Conservation (phyloP, 2,888 invertebrate species). For the Drosophila neotestacea region DNA sequence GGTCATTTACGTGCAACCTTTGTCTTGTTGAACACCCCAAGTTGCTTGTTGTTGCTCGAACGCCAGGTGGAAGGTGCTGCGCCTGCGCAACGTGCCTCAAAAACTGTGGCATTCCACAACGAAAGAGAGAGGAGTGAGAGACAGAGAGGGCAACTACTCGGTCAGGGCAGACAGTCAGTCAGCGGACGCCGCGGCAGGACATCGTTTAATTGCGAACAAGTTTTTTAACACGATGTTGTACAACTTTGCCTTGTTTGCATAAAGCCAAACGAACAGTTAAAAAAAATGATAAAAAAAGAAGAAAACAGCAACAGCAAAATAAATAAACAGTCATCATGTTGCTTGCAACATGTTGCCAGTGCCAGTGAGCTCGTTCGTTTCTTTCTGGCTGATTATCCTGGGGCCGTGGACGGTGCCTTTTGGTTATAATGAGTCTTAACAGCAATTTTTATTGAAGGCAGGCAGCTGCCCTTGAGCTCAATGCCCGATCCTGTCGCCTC, state of each 20-base stretch:
- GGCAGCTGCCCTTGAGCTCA: constrained; percentile 75
- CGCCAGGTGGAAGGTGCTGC: constrained; percentile 69
- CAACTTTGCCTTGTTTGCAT: constrained; percentile 77
- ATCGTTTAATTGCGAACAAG: constrained; percentile 85
- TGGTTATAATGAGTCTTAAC: constrained; percentile 81
- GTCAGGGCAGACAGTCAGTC: constrained; percentile 73
- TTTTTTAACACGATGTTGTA: constrained; percentile 85
- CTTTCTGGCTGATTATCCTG: constrained; percentile 66
- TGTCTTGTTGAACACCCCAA: constrained; percentile 69
- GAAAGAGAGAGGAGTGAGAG: not conserved
- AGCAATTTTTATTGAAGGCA: constrained; percentile 79
- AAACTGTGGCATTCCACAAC: constrained; percentile 48
- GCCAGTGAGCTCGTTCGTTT: constrained; percentile 28
- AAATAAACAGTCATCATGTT: constrained; percentile 35
- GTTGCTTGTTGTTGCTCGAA: constrained; percentile 16
- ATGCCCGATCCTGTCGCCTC: constrained; percentile 41
- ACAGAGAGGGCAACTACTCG: constrained; percentile 14
- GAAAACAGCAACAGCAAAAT: not conserved
- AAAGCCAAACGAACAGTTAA: constrained; percentile 37
- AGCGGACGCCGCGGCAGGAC: constrained; percentile 82
- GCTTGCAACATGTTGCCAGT: constrained; percentile 61
- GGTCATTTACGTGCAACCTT: constrained; percentile 85
- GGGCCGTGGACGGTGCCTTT: constrained; percentile 19
- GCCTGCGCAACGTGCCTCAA: constrained; percentile 54
- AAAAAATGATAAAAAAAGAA: not conserved